Base-by-base conservation (phyloP, 2,113 vertebrate species). In the Pavo muticus region DNA sequence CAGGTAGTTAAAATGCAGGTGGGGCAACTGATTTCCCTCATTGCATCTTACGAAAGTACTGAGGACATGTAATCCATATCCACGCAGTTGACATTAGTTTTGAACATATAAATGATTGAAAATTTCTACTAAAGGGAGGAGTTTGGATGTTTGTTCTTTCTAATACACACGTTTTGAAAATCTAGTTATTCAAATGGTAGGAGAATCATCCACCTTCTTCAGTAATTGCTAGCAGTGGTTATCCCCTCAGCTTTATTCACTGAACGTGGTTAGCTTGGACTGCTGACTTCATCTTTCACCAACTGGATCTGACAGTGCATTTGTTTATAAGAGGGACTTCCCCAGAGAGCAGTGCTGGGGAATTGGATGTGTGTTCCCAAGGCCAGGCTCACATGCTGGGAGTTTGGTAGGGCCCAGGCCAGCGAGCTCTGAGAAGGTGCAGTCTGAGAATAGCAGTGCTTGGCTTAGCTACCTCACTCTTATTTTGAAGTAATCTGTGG, bases 401-500 rank as follows among this genome's bases (percentile, higher is more conserved):
- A 71, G 24, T 76, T 73, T 20, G 30, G 54, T 83, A n/a, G 68
- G 59, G 64, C 35, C 67, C 0, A 0, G 1, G 12, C 23, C 87
- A 72, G 39, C 1, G 9, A 72, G 48, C 30, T 79, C 68, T 59
- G 85, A 70, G 91, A 61, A 93, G 32, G 18, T 83, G 54, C 85
- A 57, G 52, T 47, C 78, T 59, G 78, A n/a, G 45, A 89, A 40
- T 74, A 72, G 68, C 83, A 76, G 2, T 0, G 2, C 74, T 91
- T 96, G 92, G 85, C 95, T 67, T 75, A 40, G 3, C 57, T 85
- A 85, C 50, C 42, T 63, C 65, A 59, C 84, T 79, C 8, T 80
- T 92, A 32, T 88, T 93, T 82, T 76, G 68, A 63, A 87, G 39
- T 76, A 54, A 47, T 70, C 40, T 59, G 2, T 87, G 57, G 79